Conservation (phyloP, 2,888 invertebrate genomes). For the Lasius platythorax region DNA sequence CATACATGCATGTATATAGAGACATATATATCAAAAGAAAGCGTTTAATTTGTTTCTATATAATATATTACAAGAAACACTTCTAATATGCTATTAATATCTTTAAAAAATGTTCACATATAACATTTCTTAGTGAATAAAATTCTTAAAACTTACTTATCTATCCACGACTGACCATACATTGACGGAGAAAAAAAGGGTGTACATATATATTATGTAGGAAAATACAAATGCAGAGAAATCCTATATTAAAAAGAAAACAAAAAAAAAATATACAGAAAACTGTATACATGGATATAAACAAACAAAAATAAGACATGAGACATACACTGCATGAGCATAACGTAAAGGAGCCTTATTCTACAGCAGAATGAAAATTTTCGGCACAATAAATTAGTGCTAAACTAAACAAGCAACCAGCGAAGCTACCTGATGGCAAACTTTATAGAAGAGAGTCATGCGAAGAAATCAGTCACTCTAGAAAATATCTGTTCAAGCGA, state of each 20-base stretch:
- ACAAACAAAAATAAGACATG: slow-evolving; percentile 83
- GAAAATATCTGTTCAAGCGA: slow-evolving; percentile 68
- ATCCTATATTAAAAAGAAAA: slow-evolving; percentile 66
- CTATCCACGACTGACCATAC: slow-evolving; percentile 75
- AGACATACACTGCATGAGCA: slow-evolving; percentile 86
- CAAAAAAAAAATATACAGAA: slow-evolving; percentile 44
- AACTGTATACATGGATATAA: slow-evolving; percentile 58
- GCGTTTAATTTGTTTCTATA: slow-evolving; percentile 48
- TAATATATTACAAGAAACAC: slow-evolving; percentile 61
- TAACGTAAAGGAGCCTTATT: slow-evolving; percentile 82
- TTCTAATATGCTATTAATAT: slow-evolving; percentile 55
- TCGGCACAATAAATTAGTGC: slow-evolving; percentile 85
- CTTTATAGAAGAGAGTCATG: slow-evolving; percentile 83
- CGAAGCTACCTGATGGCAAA: slow-evolving; percentile 85
- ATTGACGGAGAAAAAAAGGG: slow-evolving; percentile 75
- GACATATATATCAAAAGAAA: slow-evolving; percentile 52
- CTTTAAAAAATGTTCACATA: slow-evolving; percentile 39
- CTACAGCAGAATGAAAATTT: slow-evolving; percentile 82
- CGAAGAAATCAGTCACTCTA: slow-evolving; percentile 81
- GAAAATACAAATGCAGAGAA: slow-evolving; percentile 58
- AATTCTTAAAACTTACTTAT: slow-evolving; percentile 64
- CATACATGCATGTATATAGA: slow-evolving; percentile 45
- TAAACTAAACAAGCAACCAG: slow-evolving; percentile 86
- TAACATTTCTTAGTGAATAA: slow-evolving; percentile 52
- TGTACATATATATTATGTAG: slow-evolving; percentile 60